Percentiles rank a stretch among this genome's conserved stretches.
phyloP scores from a whole-genome alignment of 92 coral and sea anemone genomes.

The Palythoa grandis region DNA sequence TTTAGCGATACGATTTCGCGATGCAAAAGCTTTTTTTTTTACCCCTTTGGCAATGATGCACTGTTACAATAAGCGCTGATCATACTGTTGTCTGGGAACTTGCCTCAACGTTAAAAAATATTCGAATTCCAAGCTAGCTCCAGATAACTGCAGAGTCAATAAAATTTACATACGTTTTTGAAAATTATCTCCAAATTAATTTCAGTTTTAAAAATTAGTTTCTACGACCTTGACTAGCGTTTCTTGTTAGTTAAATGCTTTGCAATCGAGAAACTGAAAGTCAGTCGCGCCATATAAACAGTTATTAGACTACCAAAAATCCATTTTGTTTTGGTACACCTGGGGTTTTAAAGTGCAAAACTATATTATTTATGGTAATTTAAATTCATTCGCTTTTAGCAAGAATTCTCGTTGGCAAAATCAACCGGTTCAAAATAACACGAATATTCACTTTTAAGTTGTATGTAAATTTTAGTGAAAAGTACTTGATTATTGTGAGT shows the following conservation, averaged over 20 bases:
- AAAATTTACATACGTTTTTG: not conserved
- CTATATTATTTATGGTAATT: constrained; percentile 36
- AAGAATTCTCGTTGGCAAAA: constrained; percentile 40
- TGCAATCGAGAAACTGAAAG: not conserved
- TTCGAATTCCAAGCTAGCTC: not conserved
- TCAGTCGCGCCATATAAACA: not conserved
- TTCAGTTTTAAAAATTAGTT: not conserved
- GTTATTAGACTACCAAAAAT: constrained; percentile 12
- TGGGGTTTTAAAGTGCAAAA: constrained; percentile 30
- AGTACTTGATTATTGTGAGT: constrained; percentile 68
- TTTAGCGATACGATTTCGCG: constrained; percentile 1
- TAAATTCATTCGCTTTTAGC: constrained; percentile 7
- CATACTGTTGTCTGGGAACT: not conserved
- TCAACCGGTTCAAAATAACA: constrained; percentile 43
- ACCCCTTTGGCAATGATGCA: not conserved
- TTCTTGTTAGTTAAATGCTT: not conserved
- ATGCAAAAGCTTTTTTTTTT: not conserved
- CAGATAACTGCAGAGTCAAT: not conserved
- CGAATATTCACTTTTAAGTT: constrained; percentile 30
- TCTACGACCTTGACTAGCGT: not conserved
- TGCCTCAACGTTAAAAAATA: not conserved
- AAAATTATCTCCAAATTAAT: not conserved
- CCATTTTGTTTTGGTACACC: constrained; percentile 14
- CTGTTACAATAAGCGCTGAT: not conserved
- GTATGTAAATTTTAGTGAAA: constrained; percentile 72